Base-by-base conservation (phyloP, 2,113 vertebrate species). In the Origma solitaria region DNA sequence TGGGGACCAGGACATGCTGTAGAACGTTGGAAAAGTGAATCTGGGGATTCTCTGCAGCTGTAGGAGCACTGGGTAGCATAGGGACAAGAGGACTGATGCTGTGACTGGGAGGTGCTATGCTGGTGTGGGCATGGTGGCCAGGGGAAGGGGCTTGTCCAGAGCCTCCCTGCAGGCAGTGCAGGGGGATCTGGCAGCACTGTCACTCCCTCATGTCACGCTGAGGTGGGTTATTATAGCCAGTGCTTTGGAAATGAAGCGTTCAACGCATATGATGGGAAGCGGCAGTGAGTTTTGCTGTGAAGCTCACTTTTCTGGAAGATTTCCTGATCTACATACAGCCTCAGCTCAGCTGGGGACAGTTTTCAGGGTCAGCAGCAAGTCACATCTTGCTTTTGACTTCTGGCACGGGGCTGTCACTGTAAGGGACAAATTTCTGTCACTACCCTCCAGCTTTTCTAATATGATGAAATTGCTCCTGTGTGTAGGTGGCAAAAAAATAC, bases 231-330 rank as follows among this genome's bases (percentile, higher is more conserved):
- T 44, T n/a, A 14, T 13, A 23, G 30, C 44, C 5, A 17, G n/a
- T 4, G 0, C 73, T 53, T 60, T 77, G 45, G 71, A 51, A 85
- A 56, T 15, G 35, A 40, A 51, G 45, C 25, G 2, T 65, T 53
- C 19, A 9, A 3, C 40, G 14, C 0, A 0, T 7, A 1, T 27
- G 24, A 22, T 58, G 30, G 53, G 79, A 71, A 90, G 65, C 0
- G 0, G 19, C 16, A 16, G 25, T 5, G 64, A 45, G n/a, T 38
- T 88, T 38, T 65, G 25, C 27, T 40, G 42, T 25, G 50, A 47
- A 18, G 25, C 19, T 84, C 51, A 2, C 21, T 82, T 73, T 82
- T 71, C 19, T 0, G 0, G n/a, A 33, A 27, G 72, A 8, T 70
- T 78, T 79, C 2, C 1, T 11, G 9, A 37, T 56, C 37, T 25